phyloP scores from a whole-genome alignment of 2,888 invertebrate genomes.

The Polyommatus icarus region DNA sequence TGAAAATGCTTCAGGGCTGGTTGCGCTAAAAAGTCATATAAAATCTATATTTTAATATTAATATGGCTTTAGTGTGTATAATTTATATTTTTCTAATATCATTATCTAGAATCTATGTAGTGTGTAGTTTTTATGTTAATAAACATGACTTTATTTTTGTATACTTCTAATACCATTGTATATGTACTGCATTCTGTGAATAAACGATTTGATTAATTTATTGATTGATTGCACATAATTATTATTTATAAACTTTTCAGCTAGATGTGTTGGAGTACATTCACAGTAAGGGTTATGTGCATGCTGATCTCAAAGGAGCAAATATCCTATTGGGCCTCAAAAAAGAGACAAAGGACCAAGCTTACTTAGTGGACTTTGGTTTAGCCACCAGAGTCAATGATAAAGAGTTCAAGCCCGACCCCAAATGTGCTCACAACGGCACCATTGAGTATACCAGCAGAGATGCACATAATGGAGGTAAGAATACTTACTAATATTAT shows the following conservation, averaged over 20 bases:
- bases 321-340: slow-evolving; percentile 91
- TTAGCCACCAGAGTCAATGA: slow-evolving; percentile 88
- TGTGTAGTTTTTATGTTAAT: too few relatives aligned
- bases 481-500: slow-evolving; percentile 33
- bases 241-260: slow-evolving; percentile 70
- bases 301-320: slow-evolving; percentile 97
- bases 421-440: slow-evolving; percentile 96
- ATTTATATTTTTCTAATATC: too few relatives aligned
- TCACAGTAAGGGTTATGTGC: slow-evolving; percentile 93
- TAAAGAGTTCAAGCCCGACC: slow-evolving; percentile 92
- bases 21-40: too few relatives aligned
- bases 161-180: too few relatives aligned
- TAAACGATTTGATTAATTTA: too few relatives aligned
- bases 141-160: too few relatives aligned
- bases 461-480: slow-evolving; percentile 96
- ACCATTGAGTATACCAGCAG: slow-evolving; percentile 98
- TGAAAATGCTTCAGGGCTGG: too few relatives aligned
- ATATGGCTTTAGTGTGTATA: too few relatives aligned
- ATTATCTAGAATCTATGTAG: too few relatives aligned
- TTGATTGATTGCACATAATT: too few relatives aligned
- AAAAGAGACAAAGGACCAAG: slow-evolving; percentile 83
- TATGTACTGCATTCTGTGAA: too few relatives aligned
- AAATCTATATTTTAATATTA: too few relatives aligned
- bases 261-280: slow-evolving; percentile 95
- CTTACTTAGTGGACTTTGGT: slow-evolving; percentile 96